Percentiles rank a stretch among this genome's conserved stretches.
Conservation (phyloP, 2,888 invertebrate genomes). For the Agelastica alni region DNA sequence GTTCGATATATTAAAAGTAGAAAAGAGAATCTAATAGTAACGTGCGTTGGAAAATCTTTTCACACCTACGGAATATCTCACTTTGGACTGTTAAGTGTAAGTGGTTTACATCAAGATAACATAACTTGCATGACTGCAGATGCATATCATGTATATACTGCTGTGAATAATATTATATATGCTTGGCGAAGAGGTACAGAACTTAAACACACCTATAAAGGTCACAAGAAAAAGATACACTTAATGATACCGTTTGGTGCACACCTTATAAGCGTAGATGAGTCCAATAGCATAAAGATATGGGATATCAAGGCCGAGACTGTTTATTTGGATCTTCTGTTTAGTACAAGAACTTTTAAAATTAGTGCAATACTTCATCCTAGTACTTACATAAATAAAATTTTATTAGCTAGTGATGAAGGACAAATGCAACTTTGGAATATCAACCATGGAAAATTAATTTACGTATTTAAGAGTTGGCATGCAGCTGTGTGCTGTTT, state of each 20-base stretch:
- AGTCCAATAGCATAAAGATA: slow-evolving; percentile 73
- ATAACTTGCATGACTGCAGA: slow-evolving; percentile 81
- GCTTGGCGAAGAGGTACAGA: slow-evolving; percentile 90
- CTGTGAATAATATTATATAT: slow-evolving; percentile 74
- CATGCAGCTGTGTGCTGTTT: slow-evolving; percentile 70
- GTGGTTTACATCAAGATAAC: slow-evolving; percentile 77
- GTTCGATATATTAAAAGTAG: slow-evolving; percentile 82
- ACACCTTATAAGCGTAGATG: slow-evolving; percentile 87
- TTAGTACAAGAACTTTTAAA: slow-evolving; percentile 70
- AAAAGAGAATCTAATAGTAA: slow-evolving; percentile 85
- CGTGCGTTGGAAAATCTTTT: slow-evolving; percentile 89
- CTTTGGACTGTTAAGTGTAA: slow-evolving; percentile 80
- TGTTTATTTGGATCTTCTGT: slow-evolving; percentile 69
- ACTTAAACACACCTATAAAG: slow-evolving; percentile 77
- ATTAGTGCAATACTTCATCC: slow-evolving; percentile 89
- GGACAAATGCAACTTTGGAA: slow-evolving; percentile 91
- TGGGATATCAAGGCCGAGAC: slow-evolving; percentile 84
- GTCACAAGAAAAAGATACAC: slow-evolving; percentile 75
- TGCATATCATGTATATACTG: slow-evolving; percentile 76
- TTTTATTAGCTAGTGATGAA: slow-evolving; percentile 84
- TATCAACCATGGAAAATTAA: slow-evolving; percentile 72
- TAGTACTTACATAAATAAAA: slow-evolving; percentile 91
- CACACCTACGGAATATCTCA: slow-evolving; percentile 88
- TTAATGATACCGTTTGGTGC: slow-evolving; percentile 81
- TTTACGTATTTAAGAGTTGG: slow-evolving; percentile 86